phyloP scores from a whole-genome alignment of 2,888 invertebrate species.

The Hipparchia sbordonii region DNA sequence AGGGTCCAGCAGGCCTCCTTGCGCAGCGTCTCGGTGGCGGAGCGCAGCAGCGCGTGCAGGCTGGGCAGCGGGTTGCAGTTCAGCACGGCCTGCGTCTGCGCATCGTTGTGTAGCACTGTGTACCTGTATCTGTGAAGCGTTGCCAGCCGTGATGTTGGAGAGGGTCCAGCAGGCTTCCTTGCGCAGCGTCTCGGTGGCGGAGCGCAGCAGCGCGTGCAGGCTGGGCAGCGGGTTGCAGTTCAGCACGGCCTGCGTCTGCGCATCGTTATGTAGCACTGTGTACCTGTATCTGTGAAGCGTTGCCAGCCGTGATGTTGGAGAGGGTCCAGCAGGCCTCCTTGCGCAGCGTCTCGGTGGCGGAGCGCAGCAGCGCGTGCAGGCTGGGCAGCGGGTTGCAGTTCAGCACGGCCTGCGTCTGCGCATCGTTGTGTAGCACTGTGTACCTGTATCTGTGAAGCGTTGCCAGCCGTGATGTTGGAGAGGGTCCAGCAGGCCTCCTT shows the following conservation, averaged over 20 bases:
- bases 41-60: slow-evolving; percentile 84
- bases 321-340: slow-evolving; percentile 99
- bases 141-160: slow-evolving; percentile 98
- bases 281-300: slow-evolving; percentile 95
- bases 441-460: slow-evolving; percentile 95
- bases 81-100: slow-evolving; percentile 96
- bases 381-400: slow-evolving; percentile 95
- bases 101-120: slow-evolving; percentile 94
- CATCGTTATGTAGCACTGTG: slow-evolving; percentile 95
- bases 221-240: slow-evolving; percentile 95
- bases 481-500: slow-evolving; percentile 99
- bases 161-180: slow-evolving; percentile 99
- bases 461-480: slow-evolving; percentile 98
- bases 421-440: slow-evolving; percentile 94
- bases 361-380: slow-evolving; percentile 86
- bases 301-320: slow-evolving; percentile 98
- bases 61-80: slow-evolving; percentile 95
- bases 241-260: slow-evolving; percentile 96
- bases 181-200: slow-evolving; percentile 90
- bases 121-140: slow-evolving; percentile 95
- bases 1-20: slow-evolving; percentile 99
- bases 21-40: slow-evolving; percentile 90
- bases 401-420: slow-evolving; percentile 96
- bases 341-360: slow-evolving; percentile 91
- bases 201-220: slow-evolving; percentile 86